Evolutionary conservation across 1,140 invertebrate species (phyloP), one percentile per base, ranked within the genome.

Genomic region (Drosophila santomea): DNA sequence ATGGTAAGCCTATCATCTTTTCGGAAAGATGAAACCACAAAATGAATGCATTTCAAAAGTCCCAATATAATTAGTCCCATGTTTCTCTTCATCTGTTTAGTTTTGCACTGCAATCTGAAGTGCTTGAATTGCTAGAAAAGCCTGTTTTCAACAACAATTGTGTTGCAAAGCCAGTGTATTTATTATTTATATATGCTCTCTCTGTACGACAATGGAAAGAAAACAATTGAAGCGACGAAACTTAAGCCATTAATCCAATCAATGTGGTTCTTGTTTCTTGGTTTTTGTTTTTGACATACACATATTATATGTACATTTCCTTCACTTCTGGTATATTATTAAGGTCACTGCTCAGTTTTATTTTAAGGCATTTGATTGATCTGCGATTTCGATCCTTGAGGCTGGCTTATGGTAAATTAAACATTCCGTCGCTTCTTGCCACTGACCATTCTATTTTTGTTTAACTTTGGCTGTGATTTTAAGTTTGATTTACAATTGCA

Each of bases 401-500:
- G 52, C 48, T 10, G 23, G 12, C 25, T 60, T 60, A 63, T 43
- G 35, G 10, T 23, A 60, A 14, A 60, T 43, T 23, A 62, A 20
- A 20, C 23, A 4, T 17, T 2, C 14, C 28, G 15, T 15, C 11
- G n/a, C 14, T 23, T 20, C 20, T 7, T 36, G 61, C 7, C 35
- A 41, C 35, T 66, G 25, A 17, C 17, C 28, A 48, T 25, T 66
- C 45, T 41, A n/a, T 43, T 51, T 35, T 17, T 41, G 59, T 41
- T 43, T 28, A 25, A 44, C 52, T 58, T 71, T 25, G 66, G 35
- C 43, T 71, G 56, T 72, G 68, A 61, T 68, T 79, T 74, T 54
- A 51, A 51, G 51, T 71, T 62, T 43, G 56, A 78, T 58, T 62
- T 69, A 69, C 63, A 69, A 69, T 69, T 69, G 67, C 35, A 69